A percentile compares a stretch with the other conserved stretches of the same genome.
Conservation (phyloP, 2,888 invertebrate species). For the Dryobotodes eremita region DNA sequence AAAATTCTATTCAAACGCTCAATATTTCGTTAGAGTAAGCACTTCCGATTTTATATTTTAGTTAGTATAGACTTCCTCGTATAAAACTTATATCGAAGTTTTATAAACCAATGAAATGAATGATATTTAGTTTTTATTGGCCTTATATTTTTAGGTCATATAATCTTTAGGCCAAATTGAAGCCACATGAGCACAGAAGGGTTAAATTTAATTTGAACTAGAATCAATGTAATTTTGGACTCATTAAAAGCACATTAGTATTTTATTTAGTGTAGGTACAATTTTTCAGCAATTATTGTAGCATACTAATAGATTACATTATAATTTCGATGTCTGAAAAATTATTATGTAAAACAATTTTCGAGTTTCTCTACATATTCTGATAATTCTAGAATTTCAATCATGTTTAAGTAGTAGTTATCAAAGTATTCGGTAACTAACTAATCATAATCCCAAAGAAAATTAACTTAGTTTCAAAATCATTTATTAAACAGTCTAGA, state of each 20-base stretch:
- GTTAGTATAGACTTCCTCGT: slow-evolving; percentile 18
- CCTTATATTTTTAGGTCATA: slow-evolving; percentile 4
- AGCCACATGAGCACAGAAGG: slow-evolving; percentile 3
- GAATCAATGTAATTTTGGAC: slow-evolving; percentile 19
- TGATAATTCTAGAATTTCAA: neutral
- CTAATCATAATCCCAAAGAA: slow-evolving; percentile 12
- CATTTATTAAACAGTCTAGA: slow-evolving; percentile 23
- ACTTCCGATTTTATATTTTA: slow-evolving; percentile 54
- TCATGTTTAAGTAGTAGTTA: neutral
- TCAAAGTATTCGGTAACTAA: neutral
- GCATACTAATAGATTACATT: slow-evolving; percentile 25
- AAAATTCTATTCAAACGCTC: slow-evolving; percentile 55
- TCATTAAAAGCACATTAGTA: slow-evolving; percentile 45
- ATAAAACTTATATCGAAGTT: neutral
- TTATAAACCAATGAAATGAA: slow-evolving; percentile 17
- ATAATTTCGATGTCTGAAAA: slow-evolving; percentile 12
- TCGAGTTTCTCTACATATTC: neutral
- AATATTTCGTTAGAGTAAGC: slow-evolving; percentile 47
- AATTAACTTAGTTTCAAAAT: slow-evolving; percentile 2
- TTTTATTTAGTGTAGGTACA: slow-evolving; percentile 1
- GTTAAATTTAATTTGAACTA: slow-evolving; percentile 27
- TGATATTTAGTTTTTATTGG: neutral
- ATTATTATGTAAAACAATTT: neutral
- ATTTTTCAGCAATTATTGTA: slow-evolving; percentile 20
- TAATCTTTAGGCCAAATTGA: slow-evolving; percentile 15